Base-by-base conservation (phyloP, 2,113 vertebrate species). In the Hippocampus guttulatus region DNA sequence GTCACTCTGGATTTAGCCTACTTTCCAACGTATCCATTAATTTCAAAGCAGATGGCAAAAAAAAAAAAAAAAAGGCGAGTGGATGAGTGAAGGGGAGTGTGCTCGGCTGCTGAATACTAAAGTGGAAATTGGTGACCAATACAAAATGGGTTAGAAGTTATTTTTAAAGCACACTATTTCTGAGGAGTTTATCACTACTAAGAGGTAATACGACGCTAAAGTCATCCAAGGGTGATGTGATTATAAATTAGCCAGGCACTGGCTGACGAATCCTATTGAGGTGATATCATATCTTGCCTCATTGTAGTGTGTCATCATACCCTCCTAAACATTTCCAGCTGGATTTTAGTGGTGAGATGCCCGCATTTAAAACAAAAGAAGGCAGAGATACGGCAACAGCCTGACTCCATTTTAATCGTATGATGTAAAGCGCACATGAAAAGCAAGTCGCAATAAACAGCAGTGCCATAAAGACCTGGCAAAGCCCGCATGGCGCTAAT, bases 1-100 rank as follows among this genome's bases (percentile, higher is more conserved):
- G 88, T 90, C 90, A 88, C 82, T 90, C 88, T 82, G 81, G 88
- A 91, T 90, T 90, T 90, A 91, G 87, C 90, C 88, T 88, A 90
- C 80, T 91, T 91, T 90, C 80, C 85, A 88, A 85, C 88, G 82
- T 83, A 83, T 63, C 79, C 88, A 91, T 91, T 91, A 81, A 91
- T 91, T 90, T 91, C 84, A 90, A 88, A 92, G 88, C 88, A 90
- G 90, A 90, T 89, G 88, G 88, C 52, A 18, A 75, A 85, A 83
- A 83, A 77, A 72, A 68, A 72, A 69, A 68, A 54, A 54, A 45
- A 43, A 16, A 52, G 25, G 43, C 63, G 78, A 75, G 82, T 72
- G 77, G 71, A 67, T 64, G 67, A 68, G 74, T 38, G 75, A 72
- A 78, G 81, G 77, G 80, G 63, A 75, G 64, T 81, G 43, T 45